Evolutionary conservation across 2,113 vertebrate genomes (phyloP), one percentile per base, ranked within the genome.

Genomic region (Channa maculata): DNA sequence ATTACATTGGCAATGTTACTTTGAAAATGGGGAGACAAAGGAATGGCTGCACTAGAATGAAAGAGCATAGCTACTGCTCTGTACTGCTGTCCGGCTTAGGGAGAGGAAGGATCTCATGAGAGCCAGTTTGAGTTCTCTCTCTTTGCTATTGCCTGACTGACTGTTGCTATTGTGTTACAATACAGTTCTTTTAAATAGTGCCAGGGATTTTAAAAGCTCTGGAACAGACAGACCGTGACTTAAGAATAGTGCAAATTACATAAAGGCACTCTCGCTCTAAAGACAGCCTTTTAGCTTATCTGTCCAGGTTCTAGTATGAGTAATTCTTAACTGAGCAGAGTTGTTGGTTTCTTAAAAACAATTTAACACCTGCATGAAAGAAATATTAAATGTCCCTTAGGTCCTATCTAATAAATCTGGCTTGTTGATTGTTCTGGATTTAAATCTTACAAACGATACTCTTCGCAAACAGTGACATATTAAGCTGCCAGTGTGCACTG

Each of bases 1-100:
- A 92, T 92, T 88, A 91, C 92, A 87, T 83, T 82, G 86, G 84
- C 83, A 71, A 63, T 81, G 90, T 84, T 82, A 78, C 82, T 88
- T 82, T 79, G 76, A 86, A 78, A 75, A 64, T 69, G 48, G 37
- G 54, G 50, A 59, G 67, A 63, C 59, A 71, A 55, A 62, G 79
- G 51, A 77, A 71, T 60, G 65, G 58, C 65, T 67, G 71, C 71
- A 65, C 64, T 87, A 67, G 68, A 88, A 89, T 87, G 74, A 89
- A 88, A 83, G 84, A 87, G 78, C 76, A 51, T 12, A 72, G 85
- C 79, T 57, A 41, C 54, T 24, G 67, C 80, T 79, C 86, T 78
- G 84, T 69, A 52, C 71, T 68, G 82, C 75, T 69, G 84, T 80
- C 77, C 87, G 55, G 70, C 82, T 84, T 57, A 34, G 80, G 37